Evolutionary conservation across 2,113 vertebrate species (phyloP).

Genomic region (Archilochus colubris): DNA sequence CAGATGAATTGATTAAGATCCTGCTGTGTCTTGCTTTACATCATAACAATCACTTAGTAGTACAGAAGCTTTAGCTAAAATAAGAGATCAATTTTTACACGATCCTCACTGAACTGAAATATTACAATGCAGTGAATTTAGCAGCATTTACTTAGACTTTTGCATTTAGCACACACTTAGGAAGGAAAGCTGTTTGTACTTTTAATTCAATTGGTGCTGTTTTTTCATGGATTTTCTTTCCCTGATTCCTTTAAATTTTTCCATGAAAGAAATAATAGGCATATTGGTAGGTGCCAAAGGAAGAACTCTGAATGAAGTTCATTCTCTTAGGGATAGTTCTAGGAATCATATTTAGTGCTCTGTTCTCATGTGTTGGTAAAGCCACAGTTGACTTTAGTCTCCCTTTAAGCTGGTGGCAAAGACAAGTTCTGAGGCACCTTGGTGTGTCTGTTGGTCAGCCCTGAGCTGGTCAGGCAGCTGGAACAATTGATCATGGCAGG

Average conservation of each 20-base stretch:
- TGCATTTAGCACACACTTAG: neutral
- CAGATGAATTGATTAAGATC: neutral
- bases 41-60: neutral
- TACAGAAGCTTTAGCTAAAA: neutral
- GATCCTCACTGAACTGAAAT: neutral
- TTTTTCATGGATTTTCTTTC: neutral
- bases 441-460: neutral
- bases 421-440: neutral
- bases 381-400: neutral
- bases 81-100: neutral
- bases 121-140: neutral
- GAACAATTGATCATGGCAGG: fast-evolving
- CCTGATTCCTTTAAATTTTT: neutral
- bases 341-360: neutral
- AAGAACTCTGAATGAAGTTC: neutral
- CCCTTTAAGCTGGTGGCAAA: neutral
- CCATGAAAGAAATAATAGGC: neutral
- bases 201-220: neutral
- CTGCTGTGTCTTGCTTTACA: neutral
- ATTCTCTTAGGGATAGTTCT: neutral
- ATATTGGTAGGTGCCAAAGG: neutral
- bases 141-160: neutral
- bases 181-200: neutral
- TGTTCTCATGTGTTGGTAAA: neutral
- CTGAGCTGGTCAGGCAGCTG: fast-evolving